Evolutionary conservation across 2,113 vertebrate genomes (phyloP).

Genomic region (Nibea albiflora): DNA sequence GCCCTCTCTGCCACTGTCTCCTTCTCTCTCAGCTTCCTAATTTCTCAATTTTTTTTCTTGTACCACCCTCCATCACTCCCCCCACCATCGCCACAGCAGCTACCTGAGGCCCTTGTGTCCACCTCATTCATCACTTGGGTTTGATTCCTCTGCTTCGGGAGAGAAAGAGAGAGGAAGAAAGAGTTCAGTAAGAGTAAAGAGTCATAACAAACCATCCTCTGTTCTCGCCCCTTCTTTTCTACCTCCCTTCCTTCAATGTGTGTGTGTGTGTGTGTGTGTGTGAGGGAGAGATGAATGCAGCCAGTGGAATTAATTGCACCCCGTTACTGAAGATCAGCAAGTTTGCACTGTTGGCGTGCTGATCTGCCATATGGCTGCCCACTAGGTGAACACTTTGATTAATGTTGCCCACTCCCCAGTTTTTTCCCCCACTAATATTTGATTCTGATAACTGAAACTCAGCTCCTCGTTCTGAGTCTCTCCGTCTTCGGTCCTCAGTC

Average conservation of each 20-base stretch:
- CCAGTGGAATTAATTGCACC: conserved; percentile 99
- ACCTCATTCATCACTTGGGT: conserved; percentile 98
- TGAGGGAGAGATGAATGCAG: conserved; percentile 98
- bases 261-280: conserved; percentile 54
- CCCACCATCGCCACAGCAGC: conserved; percentile 90
- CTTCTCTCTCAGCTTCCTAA: conserved; percentile 50
- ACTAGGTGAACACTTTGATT: conserved; percentile 99
- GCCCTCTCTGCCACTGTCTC: neutral
- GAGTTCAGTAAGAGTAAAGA: conserved; percentile 86
- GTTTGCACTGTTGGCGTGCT: conserved; percentile 99
- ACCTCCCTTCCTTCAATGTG: conserved; percentile 81
- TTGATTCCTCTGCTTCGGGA: conserved; percentile 93
- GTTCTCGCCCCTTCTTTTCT: conserved; percentile 64
- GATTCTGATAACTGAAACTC: conserved; percentile 87
- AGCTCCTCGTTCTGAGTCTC: conserved; percentile 51
- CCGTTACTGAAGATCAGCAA: conserved; percentile 99
- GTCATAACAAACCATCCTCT: conserved; percentile 93
- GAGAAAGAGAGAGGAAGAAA: conserved; percentile 76
- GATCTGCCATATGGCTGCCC: conserved; percentile 99
- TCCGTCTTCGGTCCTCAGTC: conserved; percentile 23
- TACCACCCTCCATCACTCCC: conserved; percentile 67
- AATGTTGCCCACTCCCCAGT: conserved; percentile 95
- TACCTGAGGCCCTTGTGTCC: conserved; percentile 93
- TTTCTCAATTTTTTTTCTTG: conserved; percentile 53
- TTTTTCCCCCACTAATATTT: conserved; percentile 93